These are phyloP conservation scores for Balaenoptera acutorostrata DNA, from an alignment of 2,113 vertebrate genomes.

Conservation along the genomic window DNA sequence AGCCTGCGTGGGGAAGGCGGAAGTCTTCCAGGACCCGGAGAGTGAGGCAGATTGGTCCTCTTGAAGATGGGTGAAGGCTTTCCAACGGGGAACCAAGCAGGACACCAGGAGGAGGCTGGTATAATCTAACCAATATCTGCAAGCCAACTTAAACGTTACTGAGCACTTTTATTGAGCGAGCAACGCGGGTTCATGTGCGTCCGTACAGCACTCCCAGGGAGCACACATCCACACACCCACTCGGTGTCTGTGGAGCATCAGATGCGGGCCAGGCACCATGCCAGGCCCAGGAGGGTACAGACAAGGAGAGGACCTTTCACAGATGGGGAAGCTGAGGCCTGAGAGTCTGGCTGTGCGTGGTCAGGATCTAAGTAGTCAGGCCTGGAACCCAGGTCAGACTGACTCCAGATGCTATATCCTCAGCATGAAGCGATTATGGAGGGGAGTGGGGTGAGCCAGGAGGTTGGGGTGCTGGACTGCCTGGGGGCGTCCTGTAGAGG, in stretches of 20 bases:
- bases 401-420: neutral
- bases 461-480: neutral
- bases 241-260: fast-evolving
- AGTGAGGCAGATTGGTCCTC: neutral
- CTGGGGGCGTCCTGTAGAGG: fast-evolving
- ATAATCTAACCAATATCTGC: neutral
- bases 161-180: neutral
- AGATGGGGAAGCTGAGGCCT: neutral
- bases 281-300: neutral
- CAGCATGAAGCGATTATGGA: neutral
- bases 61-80: neutral
- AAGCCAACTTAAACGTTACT: neutral
- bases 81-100: neutral
- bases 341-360: neutral
- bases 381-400: neutral
- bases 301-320: neutral
- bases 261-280: neutral
- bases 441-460: fast-evolving
- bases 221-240: fast-evolving
- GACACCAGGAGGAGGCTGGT: neutral
- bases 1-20: fast-evolving
- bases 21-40: fast-evolving
- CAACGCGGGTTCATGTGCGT: fast-evolving
- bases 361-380: neutral
- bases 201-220: fast-evolving